phyloP scores from a whole-genome alignment of 2,797 vertebrate species.

The Pristis pectinata region DNA sequence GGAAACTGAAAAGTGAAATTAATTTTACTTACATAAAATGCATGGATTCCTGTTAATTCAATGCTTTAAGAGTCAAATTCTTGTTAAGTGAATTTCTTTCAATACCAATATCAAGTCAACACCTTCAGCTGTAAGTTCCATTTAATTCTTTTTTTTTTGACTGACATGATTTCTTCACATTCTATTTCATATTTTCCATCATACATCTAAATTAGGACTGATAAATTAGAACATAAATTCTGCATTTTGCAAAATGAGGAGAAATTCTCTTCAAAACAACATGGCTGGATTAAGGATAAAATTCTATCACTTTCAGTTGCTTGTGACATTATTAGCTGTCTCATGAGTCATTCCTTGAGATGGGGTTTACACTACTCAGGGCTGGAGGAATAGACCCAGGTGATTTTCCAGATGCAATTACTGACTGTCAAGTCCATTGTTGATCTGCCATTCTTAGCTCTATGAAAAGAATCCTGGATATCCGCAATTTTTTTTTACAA shows the following conservation, averaged over 20 bases:
- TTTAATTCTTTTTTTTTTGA: background rate
- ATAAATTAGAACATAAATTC: background rate
- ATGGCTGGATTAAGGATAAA: background rate
- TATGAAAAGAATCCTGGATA: background rate
- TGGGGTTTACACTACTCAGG: background rate
- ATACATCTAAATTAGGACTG: background rate
- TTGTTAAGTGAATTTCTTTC: background rate
- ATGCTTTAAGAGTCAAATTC: background rate
- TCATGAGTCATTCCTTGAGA: background rate
- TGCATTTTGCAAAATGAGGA: background rate
- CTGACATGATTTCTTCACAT: background rate
- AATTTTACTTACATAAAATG: background rate
- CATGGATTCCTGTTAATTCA: constrained; percentile 4
- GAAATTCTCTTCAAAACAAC: background rate
- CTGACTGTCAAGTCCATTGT: background rate
- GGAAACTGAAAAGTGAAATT: constrained; percentile 28
- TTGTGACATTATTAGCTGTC: background rate
- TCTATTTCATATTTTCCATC: background rate
- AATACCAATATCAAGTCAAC: background rate
- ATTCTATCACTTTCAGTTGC: background rate
- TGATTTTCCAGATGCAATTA: background rate
- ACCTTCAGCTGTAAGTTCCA: background rate
- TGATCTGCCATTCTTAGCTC: background rate
- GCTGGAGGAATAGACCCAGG: background rate
- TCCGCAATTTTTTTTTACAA: background rate